A percentile compares a stretch with the other conserved stretches of the same genome.
phyloP scores from a whole-genome alignment of 2,113 vertebrate genomes.

The Ifrita kowaldi region DNA sequence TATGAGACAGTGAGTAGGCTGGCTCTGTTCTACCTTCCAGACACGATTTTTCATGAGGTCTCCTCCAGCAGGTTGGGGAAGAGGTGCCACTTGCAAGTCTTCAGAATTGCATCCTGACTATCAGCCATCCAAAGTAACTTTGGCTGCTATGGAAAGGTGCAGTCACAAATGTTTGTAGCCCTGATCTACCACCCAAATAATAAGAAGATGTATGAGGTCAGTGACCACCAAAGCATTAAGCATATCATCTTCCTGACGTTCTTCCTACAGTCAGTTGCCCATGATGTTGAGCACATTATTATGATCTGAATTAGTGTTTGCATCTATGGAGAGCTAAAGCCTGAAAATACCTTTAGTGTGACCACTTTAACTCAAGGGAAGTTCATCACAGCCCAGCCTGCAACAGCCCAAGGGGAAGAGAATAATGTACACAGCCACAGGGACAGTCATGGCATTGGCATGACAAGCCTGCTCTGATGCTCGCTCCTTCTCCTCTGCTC shows the following conservation, averaged over 20 bases:
- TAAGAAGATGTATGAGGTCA: background rate
- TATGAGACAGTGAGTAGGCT: background rate
- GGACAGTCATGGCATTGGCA: rapidly evolving
- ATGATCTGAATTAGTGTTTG: background rate
- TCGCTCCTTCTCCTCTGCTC: background rate
- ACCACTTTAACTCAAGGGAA: background rate
- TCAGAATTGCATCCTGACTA: background rate
- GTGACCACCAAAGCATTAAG: background rate
- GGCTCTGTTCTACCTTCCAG: background rate
- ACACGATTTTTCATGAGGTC: background rate
- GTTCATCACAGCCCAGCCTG: background rate
- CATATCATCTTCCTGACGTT: background rate
- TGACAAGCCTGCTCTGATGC: background rate
- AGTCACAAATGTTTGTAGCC: background rate
- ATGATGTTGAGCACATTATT: background rate
- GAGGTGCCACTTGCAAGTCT: background rate
- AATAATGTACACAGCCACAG: background rate
- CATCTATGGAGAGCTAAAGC: background rate
- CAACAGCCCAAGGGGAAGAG: background rate
- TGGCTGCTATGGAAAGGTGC: background rate
- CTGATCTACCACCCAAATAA: background rate
- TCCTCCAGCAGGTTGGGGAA: background rate
- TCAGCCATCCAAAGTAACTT: background rate
- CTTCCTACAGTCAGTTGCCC: background rate
- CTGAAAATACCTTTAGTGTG: background rate